Percentiles rank a stretch among this genome's conserved stretches.
phyloP scores from a whole-genome alignment of 2,888 invertebrate species.

The Melieria picta region DNA sequence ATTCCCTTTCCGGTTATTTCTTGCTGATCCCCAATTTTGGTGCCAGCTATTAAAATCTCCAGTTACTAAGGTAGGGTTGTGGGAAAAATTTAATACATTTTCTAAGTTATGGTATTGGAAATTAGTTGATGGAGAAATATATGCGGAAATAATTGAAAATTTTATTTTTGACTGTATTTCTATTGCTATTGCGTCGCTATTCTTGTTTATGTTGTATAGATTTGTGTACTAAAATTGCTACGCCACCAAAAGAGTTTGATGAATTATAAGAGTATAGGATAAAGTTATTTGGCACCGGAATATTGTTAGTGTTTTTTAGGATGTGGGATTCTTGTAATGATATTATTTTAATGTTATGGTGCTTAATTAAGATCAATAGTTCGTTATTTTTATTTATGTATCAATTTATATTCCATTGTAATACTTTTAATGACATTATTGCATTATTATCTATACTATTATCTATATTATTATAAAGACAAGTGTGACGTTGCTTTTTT shows the following conservation, averaged over 20 bases:
- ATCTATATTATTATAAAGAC: no score
- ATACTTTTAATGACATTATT: constrained; percentile 19
- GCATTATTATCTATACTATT: no score
- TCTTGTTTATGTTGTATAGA: background rate
- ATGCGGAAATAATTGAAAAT: no score
- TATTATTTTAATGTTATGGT: constrained; percentile 22
- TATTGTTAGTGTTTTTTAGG: background rate
- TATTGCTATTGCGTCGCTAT: background rate
- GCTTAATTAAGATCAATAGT: constrained; percentile 27
- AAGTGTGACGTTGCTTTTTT: no score
- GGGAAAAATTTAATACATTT: no score
- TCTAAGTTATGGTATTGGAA: no score
- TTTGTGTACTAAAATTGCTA: background rate
- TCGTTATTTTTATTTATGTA: constrained; percentile 29
- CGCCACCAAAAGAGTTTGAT: background rate
- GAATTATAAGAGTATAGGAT: background rate
- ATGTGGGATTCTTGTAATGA: constrained; percentile 34
- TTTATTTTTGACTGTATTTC: background rate
- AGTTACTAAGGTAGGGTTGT: no score
- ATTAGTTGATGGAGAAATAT: no score
- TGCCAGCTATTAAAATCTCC: no score
- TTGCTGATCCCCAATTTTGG: no score
- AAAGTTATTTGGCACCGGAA: constrained; percentile 21
- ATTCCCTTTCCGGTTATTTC: no score
- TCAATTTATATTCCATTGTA: constrained; percentile 37